Conservation (phyloP, 2,113 vertebrate species). For the Alethe castanea region DNA sequence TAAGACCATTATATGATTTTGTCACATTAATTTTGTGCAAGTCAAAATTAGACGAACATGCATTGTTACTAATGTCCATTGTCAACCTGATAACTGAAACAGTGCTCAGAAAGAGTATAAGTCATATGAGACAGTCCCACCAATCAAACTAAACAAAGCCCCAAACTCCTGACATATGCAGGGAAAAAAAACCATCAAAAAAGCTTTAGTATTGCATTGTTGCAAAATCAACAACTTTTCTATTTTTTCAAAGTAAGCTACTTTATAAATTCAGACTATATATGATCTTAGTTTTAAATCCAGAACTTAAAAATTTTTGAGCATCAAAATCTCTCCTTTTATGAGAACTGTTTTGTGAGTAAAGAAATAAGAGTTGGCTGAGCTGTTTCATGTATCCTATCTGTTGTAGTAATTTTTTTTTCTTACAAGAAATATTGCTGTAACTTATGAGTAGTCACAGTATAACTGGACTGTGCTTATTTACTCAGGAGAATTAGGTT, state of each 20-base stretch:
- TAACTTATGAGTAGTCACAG: background rate
- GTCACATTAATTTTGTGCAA: background rate
- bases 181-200: background rate
- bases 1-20: background rate
- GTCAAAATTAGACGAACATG: background rate
- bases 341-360: background rate
- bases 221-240: background rate
- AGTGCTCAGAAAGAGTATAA: background rate
- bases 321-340: background rate
- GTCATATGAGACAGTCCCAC: background rate
- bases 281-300: background rate
- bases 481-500: background rate
- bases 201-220: too few species aligned
- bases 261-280: background rate
- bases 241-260: background rate
- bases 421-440: background rate
- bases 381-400: background rate
- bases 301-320: background rate
- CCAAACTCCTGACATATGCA: fast-evolving
- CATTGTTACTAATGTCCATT: background rate
- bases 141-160: background rate
- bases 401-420: background rate
- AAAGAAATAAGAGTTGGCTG: background rate
- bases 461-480: background rate
- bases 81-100: background rate